Percentiles rank a stretch among this genome's conserved stretches.
Conservation (phyloP, 2,113 vertebrate genomes). For the Mirounga angustirostris region DNA sequence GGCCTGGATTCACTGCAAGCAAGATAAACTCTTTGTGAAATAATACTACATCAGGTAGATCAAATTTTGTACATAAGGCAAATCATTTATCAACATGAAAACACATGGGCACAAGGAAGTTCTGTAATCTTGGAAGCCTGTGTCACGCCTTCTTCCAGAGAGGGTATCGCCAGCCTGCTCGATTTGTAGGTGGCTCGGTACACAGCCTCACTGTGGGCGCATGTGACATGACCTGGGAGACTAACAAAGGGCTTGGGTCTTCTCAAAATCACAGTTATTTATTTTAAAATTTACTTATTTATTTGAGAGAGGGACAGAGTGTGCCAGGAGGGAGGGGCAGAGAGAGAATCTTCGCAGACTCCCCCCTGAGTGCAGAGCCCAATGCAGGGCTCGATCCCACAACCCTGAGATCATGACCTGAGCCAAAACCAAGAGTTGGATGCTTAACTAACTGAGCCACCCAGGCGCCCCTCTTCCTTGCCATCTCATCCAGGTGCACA, state of each 20-base stretch:
- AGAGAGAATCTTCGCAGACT: neutral
- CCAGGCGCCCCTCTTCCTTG: neutral
- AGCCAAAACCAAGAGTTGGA: neutral
- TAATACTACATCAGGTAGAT: neutral
- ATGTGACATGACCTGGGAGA: neutral
- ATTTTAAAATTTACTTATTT: neutral
- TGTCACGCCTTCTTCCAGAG: neutral
- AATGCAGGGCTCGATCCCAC: neutral
- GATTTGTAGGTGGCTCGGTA: neutral
- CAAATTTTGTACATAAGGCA: neutral
- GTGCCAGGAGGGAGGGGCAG: neutral
- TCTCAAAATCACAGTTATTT: slow-evolving; percentile 34
- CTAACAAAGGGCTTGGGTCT: neutral
- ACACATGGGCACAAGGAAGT: neutral
- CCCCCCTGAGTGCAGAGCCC: rapidly evolving
- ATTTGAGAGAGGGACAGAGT: neutral
- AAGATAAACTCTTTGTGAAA: neutral
- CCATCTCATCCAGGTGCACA: neutral
- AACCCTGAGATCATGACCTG: neutral
- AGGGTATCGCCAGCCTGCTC: neutral
- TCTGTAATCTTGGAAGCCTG: neutral
- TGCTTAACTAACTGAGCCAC: neutral
- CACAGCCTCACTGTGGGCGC: neutral
- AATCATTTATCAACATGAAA: neutral
- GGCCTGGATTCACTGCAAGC: neutral